phyloP scores from a whole-genome alignment of 2,113 vertebrate genomes.

The Phalacrocorax pelagicus region DNA sequence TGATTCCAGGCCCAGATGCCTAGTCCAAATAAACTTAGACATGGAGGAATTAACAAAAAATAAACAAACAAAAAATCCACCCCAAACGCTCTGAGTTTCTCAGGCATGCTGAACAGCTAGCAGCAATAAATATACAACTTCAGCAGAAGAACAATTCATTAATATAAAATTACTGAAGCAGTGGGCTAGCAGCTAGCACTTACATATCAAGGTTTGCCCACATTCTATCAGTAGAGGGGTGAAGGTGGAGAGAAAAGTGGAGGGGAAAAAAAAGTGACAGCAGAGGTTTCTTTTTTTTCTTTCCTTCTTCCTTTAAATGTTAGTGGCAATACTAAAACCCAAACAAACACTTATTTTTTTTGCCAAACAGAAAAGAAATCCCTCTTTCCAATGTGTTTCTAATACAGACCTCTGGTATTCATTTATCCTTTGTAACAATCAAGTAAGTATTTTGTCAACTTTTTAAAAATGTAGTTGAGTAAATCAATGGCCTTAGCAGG shows the following conservation, averaged over 20 bases:
- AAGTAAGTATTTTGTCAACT: slow-evolving; percentile 55
- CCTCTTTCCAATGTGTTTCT: slow-evolving; percentile 52
- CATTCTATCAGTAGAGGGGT: background rate
- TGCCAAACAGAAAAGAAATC: slow-evolving; percentile 6
- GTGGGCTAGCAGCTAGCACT: background rate
- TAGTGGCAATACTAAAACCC: background rate
- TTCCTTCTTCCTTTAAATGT: background rate
- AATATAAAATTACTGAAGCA: background rate
- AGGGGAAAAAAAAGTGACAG: background rate
- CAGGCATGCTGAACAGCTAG: background rate
- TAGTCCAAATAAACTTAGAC: slow-evolving; percentile 24
- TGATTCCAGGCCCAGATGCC: background rate
- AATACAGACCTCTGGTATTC: slow-evolving; percentile 57
- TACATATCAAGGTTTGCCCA: background rate
- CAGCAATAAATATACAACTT: background rate
- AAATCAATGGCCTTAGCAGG: slow-evolving; percentile 63
- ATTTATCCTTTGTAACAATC: slow-evolving; percentile 44
- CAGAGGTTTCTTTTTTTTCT: background rate
- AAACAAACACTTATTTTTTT: slow-evolving; percentile 21
- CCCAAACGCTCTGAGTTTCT: background rate
- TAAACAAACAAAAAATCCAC: background rate
- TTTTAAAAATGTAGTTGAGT: slow-evolving; percentile 39
- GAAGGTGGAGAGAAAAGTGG: background rate
- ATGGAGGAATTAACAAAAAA: background rate
- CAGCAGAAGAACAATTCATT: background rate